Evolutionary conservation across 2,797 vertebrate species (phyloP).

Genomic region (Echeneis naucrates): DNA sequence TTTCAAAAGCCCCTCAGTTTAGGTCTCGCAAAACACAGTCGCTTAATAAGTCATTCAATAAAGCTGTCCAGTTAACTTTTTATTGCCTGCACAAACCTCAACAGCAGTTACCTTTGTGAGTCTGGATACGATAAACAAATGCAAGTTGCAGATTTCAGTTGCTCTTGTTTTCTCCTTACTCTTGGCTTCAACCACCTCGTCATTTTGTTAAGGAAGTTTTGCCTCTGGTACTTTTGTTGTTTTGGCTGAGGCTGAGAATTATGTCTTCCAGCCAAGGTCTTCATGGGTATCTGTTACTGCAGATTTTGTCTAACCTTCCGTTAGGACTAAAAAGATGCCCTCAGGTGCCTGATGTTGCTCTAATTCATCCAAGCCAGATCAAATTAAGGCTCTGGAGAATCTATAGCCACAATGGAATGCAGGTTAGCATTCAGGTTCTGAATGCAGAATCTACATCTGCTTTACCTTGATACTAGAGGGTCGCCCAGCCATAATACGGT

Average conservation of each 20-base stretch:
- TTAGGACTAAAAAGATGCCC: slow-evolving; percentile 41
- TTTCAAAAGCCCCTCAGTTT: slow-evolving; percentile 68
- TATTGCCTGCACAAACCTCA: slow-evolving; percentile 61
- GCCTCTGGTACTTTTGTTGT: slow-evolving; percentile 43
- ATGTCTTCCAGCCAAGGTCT: slow-evolving; percentile 71
- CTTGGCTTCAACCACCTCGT: not conserved
- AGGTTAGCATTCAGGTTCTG: slow-evolving; percentile 3
- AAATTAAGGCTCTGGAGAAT: slow-evolving; percentile 29
- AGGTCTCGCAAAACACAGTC: slow-evolving; percentile 63
- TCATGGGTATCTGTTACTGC: slow-evolving; percentile 46
- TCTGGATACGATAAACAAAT: slow-evolving; percentile 38
- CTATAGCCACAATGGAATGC: not conserved
- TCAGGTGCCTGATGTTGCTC: slow-evolving; percentile 53
- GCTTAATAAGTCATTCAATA: slow-evolving; percentile 80
- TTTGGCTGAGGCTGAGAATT: slow-evolving; percentile 66
- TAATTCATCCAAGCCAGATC: slow-evolving; percentile 40
- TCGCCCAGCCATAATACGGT: slow-evolving; percentile 5
- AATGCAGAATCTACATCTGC: not conserved
- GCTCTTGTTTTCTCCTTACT: slow-evolving; percentile 32
- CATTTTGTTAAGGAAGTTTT: slow-evolving; percentile 34
- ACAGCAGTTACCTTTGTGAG: slow-evolving; percentile 48
- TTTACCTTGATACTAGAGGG: not conserved
- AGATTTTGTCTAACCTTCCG: slow-evolving; percentile 51
- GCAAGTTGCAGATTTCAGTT: slow-evolving; percentile 43
- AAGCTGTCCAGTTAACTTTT: slow-evolving; percentile 75